Evolutionary conservation across 2,113 vertebrate genomes (phyloP).

Genomic region (Siniperca chuatsi): DNA sequence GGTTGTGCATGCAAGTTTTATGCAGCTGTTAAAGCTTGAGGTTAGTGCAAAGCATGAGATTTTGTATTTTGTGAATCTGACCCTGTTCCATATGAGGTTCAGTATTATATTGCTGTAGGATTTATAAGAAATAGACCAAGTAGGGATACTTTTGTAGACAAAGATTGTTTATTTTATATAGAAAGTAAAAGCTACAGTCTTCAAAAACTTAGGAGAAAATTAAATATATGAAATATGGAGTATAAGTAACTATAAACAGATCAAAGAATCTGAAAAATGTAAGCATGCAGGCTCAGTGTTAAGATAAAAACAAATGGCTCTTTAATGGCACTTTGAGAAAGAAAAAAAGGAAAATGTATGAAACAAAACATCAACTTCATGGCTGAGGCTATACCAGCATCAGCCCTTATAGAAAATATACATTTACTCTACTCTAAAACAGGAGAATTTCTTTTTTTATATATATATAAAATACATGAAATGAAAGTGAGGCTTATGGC

Average conservation of each 20-base stretch:
- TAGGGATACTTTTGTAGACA: constrained; percentile 81
- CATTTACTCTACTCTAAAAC: constrained; percentile 64
- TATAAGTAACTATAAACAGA: constrained; percentile 85
- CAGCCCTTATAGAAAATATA: constrained; percentile 63
- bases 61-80: constrained; percentile 23
- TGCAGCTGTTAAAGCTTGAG: constrained; percentile 57
- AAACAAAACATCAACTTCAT: constrained; percentile 69
- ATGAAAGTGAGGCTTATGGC: constrained; percentile 64
- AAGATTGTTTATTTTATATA: constrained; percentile 89
- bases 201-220: constrained; percentile 83
- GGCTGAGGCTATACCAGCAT: constrained; percentile 69
- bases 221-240: constrained; percentile 88
- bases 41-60: constrained; percentile 74
- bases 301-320: constrained; percentile 80
- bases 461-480: constrained; percentile 66
- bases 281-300: constrained; percentile 90
- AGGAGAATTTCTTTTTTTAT: constrained; percentile 49
- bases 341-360: constrained; percentile 70
- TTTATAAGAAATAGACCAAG: constrained; percentile 74
- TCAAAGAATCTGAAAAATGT: constrained; percentile 79
- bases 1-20: constrained; percentile 54
- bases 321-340: constrained; percentile 80
- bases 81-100: constrained; percentile 14
- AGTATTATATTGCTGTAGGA: not conserved
- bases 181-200: constrained; percentile 87